A percentile compares a stretch with the other conserved stretches of the same genome.
These are phyloP conservation scores for Pedetes capensis DNA, from an alignment of 2,113 vertebrate genomes.

Conservation along the genomic window DNA sequence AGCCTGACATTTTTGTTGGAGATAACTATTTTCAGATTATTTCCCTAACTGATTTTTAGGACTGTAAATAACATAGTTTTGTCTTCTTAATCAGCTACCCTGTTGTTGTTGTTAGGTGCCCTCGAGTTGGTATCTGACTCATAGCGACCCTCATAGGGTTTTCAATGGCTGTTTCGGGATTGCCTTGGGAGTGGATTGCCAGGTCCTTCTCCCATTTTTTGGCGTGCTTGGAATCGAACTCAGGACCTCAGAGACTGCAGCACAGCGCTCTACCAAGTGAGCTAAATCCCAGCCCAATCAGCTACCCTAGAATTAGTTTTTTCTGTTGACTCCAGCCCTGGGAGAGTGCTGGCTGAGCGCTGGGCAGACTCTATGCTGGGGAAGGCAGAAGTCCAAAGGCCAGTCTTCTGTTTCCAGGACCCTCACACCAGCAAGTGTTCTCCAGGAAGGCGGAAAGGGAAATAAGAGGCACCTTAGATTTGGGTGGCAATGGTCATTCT, in stretches of 20 bases:
- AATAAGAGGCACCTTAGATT: not conserved
- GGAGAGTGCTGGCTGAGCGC: not conserved
- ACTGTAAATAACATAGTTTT: not conserved
- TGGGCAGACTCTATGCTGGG: not conserved
- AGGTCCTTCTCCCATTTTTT: no score
- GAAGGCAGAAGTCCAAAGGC: no score
- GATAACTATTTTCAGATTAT: slow-evolving; percentile 4
- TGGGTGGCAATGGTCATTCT: not conserved
- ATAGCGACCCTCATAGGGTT: no score
- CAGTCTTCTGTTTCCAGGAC: not conserved
- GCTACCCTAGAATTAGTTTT: not conserved
- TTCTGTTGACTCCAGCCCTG: not conserved
- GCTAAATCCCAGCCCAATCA: no score
- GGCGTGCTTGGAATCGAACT: no score
- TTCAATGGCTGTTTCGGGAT: no score
- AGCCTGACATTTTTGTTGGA: not conserved
- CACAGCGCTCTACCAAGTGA: no score
- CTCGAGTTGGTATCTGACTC: no score
- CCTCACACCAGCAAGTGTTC: not conserved
- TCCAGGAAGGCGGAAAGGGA: not conserved
- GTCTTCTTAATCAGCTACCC: not conserved
- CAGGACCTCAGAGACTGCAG: no score
- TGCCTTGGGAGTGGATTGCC: no score
- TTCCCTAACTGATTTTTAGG: not conserved
- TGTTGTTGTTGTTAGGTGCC: no score